phyloP scores from a whole-genome alignment of 92 coral and sea anemone species.

The Epizoanthus rinbou region DNA sequence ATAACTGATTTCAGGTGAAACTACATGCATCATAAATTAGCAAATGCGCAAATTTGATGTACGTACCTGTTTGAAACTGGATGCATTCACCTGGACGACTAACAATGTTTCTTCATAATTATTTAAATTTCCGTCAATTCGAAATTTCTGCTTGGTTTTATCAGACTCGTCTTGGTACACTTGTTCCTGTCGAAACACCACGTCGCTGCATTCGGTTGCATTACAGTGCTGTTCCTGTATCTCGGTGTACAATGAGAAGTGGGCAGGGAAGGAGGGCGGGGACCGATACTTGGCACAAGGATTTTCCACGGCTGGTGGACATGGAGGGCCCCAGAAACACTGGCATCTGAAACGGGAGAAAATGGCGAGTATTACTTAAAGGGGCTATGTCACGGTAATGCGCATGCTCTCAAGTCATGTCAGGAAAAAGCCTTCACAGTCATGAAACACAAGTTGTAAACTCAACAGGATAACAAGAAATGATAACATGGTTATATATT shows the following conservation, averaged over 20 bases:
- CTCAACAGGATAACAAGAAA: too few species aligned
- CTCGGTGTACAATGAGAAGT: background rate
- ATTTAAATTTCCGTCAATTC: background rate
- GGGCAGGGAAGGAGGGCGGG: conserved; percentile 2
- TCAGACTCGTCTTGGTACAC: background rate
- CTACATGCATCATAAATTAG: too few species aligned
- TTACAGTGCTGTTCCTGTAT: background rate
- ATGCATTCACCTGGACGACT: background rate
- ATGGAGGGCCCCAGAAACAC: conserved; percentile 40
- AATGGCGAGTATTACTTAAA: too few species aligned
- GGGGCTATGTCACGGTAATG: too few species aligned
- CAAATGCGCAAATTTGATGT: too few species aligned
- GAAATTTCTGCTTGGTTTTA: background rate
- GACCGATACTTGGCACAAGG: conserved; percentile 16
- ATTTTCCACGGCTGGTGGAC: background rate
- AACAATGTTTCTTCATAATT: background rate
- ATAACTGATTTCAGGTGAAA: too few species aligned
- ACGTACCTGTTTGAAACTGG: background rate
- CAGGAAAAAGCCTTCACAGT: too few species aligned
- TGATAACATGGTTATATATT: too few species aligned
- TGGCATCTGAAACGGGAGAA: conserved; percentile 14
- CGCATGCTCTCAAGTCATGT: too few species aligned
- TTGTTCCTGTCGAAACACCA: conserved; percentile 14
- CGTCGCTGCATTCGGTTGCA: background rate
- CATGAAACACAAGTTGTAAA: too few species aligned